Evolutionary conservation across 2,113 vertebrate species (phyloP).

Genomic region (Myodes glareolus): DNA sequence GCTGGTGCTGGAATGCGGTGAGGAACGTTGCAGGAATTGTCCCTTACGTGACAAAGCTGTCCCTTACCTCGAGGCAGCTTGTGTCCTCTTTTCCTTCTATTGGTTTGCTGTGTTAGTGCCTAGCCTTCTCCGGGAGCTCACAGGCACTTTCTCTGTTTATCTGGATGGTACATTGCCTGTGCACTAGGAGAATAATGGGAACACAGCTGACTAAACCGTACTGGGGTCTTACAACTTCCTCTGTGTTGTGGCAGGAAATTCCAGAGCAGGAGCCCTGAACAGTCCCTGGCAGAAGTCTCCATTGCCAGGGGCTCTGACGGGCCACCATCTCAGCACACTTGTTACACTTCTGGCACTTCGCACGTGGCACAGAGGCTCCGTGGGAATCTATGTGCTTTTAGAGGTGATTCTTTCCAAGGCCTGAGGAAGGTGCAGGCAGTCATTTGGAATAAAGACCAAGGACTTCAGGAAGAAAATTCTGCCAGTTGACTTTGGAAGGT

Average conservation of each 20-base stretch:
- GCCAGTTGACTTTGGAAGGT: neutral
- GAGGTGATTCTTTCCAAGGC: neutral
- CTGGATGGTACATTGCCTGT: neutral
- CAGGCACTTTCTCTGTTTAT: neutral
- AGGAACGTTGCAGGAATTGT: neutral
- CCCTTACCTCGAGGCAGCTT: neutral
- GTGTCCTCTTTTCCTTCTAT: neutral
- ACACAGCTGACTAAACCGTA: neutral
- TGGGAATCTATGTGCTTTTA: neutral
- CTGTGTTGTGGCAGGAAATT: neutral
- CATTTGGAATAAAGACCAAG: constrained; percentile 17
- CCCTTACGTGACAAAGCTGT: neutral
- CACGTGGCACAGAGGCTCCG: neutral
- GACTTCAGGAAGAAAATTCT: constrained; percentile 18
- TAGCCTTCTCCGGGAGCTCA: neutral
- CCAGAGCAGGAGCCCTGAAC: neutral
- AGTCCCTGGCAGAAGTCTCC: neutral
- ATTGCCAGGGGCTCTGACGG: neutral
- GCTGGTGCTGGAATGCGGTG: neutral
- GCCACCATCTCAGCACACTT: neutral
- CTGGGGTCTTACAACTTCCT: neutral
- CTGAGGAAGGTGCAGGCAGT: neutral
- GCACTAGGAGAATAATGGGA: neutral
- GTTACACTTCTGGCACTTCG: neutral
- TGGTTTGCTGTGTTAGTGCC: neutral